Conservation (phyloP, 2,888 invertebrate genomes). For the Philereme transversata region DNA sequence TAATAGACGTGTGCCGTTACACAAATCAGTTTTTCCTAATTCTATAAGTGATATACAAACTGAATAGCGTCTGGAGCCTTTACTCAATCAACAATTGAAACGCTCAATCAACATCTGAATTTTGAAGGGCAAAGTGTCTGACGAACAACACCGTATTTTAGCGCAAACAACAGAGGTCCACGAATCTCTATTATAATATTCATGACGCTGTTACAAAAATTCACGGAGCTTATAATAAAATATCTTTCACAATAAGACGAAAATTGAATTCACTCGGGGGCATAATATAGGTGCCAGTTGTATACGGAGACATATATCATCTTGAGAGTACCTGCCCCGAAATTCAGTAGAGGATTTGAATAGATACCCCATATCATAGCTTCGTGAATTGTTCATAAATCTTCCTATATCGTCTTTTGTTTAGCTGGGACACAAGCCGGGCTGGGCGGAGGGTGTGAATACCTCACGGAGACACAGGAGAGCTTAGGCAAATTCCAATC, state of each 20-base stretch:
- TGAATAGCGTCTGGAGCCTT: constrained; percentile 18
- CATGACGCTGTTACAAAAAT: constrained; percentile 27
- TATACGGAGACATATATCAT: constrained; percentile 65
- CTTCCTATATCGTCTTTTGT: constrained; percentile 76
- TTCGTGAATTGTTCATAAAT: constrained; percentile 79
- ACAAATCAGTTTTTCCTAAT: constrained; percentile 49
- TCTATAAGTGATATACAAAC: constrained; percentile 22
- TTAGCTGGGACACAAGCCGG: constrained; percentile 52
- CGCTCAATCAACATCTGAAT: constrained; percentile 4
- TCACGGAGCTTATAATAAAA: constrained; percentile 26
- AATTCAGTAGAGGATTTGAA: constrained; percentile 71
- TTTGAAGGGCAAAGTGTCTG: constrained; percentile 11
- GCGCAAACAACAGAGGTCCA: not conserved
- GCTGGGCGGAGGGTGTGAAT: constrained; percentile 49
- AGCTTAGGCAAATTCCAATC: constrained; percentile 62
- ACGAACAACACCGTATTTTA: constrained; percentile 7
- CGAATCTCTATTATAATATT: constrained; percentile 24
- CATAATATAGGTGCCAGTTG: constrained; percentile 52
- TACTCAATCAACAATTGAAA: constrained; percentile 26
- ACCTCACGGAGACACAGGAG: constrained; percentile 32
- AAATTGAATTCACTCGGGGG: constrained; percentile 51
- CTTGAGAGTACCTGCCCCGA: constrained; percentile 62
- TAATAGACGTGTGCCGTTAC: constrained; percentile 56
- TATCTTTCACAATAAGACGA: constrained; percentile 41
- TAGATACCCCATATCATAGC: constrained; percentile 78